phyloP scores from a whole-genome alignment of 2,113 vertebrate species.

The Pterocles orientalis region DNA sequence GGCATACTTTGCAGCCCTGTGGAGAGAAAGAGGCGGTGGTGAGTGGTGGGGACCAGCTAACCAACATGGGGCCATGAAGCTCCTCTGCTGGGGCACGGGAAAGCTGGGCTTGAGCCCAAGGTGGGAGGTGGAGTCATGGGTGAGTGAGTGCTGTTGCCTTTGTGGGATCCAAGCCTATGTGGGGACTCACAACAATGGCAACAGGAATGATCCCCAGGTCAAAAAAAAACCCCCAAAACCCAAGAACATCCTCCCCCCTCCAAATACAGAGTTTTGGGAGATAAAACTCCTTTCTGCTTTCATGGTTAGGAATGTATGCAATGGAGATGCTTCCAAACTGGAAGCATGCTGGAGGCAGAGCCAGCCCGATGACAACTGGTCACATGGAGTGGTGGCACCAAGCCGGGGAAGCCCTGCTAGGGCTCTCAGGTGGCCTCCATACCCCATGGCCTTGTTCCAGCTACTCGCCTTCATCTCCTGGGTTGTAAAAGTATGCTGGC shows the following conservation, averaged over 20 bases:
- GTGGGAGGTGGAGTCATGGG: accelerated
- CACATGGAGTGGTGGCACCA: not conserved
- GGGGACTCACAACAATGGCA: accelerated
- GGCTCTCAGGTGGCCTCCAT: not conserved
- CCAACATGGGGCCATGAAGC: accelerated
- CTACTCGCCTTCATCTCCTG: not conserved
- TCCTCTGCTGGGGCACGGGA: accelerated
- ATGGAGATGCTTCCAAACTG: not conserved
- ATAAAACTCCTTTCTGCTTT: not conserved
- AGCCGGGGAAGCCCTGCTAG: not conserved
- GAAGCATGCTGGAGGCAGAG: not conserved
- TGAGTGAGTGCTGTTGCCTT: accelerated
- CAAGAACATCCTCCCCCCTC: not conserved
- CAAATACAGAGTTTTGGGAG: not conserved
- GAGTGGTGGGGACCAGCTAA: not conserved
- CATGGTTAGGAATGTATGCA: not conserved
- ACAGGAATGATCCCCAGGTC: not conserved
- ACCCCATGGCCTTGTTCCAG: not conserved
- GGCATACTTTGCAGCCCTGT: slow-evolving; percentile 91
- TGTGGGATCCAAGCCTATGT: accelerated
- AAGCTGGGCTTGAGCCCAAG: not conserved
- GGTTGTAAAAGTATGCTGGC: not conserved
- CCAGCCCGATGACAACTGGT: accelerated
- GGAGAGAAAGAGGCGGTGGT: slow-evolving; percentile 51
- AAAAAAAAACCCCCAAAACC: not conserved